phyloP scores from a whole-genome alignment of 2,888 invertebrate genomes.

The Harpalus rubripes region DNA sequence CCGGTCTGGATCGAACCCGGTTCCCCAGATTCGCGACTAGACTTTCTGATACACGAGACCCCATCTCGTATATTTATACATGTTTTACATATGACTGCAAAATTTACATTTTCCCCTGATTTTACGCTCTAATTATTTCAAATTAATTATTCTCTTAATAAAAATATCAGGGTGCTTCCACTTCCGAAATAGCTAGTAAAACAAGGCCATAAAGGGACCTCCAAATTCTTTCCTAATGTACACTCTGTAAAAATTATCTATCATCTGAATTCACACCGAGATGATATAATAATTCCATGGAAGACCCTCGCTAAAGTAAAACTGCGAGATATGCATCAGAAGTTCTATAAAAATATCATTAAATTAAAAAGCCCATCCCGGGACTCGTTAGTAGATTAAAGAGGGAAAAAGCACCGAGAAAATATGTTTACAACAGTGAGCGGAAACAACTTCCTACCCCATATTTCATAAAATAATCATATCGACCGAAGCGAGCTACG shows the following conservation, averaged over 20 bases:
- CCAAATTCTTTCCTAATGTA: constrained; percentile 39
- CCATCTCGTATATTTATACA: too few species aligned
- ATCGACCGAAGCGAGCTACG: not conserved
- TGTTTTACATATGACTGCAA: not conserved
- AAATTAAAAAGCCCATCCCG: constrained; percentile 72
- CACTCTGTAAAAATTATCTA: constrained; percentile 53
- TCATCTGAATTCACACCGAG: constrained; percentile 59
- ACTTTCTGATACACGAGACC: too few species aligned
- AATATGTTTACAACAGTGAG: constrained; percentile 70
- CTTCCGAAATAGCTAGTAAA: constrained; percentile 1
- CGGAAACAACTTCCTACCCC: constrained; percentile 4
- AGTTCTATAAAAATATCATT: constrained; percentile 72
- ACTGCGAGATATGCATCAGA: constrained; percentile 69
- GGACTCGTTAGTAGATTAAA: constrained; percentile 70
- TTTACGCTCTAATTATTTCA: not conserved
- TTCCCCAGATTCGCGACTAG: too few species aligned
- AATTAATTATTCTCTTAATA: not conserved
- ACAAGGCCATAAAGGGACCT: constrained; percentile 9
- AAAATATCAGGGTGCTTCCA: not conserved
- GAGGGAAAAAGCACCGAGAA: constrained; percentile 69
- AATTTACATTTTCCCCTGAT: not conserved
- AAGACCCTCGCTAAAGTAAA: constrained; percentile 59
- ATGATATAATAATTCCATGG: constrained; percentile 57
- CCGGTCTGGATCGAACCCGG: too few species aligned
- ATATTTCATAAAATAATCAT: constrained; percentile 7